Percentiles rank a stretch among this genome's conserved stretches.
phyloP scores from a whole-genome alignment of 2,113 vertebrate genomes.

The Otus sunia region DNA sequence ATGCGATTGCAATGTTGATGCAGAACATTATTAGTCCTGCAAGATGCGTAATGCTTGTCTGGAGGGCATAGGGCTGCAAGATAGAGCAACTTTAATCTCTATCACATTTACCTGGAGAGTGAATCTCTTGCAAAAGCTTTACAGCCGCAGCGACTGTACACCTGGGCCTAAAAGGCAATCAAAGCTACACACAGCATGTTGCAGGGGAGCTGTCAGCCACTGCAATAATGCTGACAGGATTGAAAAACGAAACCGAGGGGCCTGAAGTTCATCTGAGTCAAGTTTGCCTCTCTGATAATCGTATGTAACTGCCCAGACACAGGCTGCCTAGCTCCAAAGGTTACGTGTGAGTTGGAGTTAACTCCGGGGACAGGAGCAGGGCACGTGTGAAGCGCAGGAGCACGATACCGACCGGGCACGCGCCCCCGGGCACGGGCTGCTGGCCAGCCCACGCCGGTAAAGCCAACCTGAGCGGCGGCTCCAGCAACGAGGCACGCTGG shows the following conservation, averaged over 20 bases:
- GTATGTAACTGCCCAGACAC: accelerated
- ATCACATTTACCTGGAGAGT: neutral
- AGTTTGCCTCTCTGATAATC: accelerated
- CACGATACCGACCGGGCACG: neutral
- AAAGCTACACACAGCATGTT: accelerated
- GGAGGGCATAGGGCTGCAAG: neutral
- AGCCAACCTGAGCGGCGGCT: neutral
- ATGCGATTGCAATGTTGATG: neutral
- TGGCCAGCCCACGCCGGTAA: neutral
- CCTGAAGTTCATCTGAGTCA: neutral
- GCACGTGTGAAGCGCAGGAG: neutral
- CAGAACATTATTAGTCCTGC: neutral
- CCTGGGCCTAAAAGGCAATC: neutral
- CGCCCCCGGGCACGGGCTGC: neutral
- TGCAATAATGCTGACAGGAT: neutral
- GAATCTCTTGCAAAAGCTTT: neutral
- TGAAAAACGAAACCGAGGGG: neutral
- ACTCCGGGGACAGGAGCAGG: neutral
- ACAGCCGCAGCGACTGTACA: neutral
- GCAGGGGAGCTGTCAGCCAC: neutral
- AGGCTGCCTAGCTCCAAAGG: neutral
- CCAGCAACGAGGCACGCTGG: neutral
- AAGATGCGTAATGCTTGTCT: neutral
- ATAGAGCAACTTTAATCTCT: neutral
- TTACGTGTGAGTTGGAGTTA: neutral